Percentiles rank a stretch among this genome's conserved stretches.
phyloP scores from a whole-genome alignment of 2,113 vertebrate species.

The Nycticryphes semicollaris region DNA sequence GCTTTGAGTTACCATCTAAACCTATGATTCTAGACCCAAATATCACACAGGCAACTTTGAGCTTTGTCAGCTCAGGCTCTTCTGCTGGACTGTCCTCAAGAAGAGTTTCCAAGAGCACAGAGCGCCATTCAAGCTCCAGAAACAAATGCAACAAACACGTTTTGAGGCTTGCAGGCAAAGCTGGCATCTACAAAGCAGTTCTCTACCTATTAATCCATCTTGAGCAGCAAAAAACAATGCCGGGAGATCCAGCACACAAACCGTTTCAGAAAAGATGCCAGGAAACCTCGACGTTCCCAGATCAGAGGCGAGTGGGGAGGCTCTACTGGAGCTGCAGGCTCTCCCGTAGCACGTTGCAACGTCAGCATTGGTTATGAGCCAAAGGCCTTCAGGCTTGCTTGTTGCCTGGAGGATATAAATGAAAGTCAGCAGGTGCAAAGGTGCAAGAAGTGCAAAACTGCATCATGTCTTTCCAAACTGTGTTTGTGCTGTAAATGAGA shows the following conservation, averaged over 20 bases:
- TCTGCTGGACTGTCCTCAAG: not conserved
- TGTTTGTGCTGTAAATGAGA: slow-evolving; percentile 2
- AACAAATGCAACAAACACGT: fast-evolving
- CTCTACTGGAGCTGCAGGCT: not conserved
- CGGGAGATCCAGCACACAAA: not conserved
- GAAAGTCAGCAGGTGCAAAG: slow-evolving; percentile 64
- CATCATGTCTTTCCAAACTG: slow-evolving; percentile 9
- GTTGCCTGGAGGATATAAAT: slow-evolving; percentile 64
- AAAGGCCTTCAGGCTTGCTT: slow-evolving; percentile 59
- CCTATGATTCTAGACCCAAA: not conserved
- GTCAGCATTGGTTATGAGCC: slow-evolving; percentile 49
- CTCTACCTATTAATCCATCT: not conserved
- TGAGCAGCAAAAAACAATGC: not conserved
- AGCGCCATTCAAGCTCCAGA: not conserved
- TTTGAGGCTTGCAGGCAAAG: not conserved
- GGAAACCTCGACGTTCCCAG: not conserved
- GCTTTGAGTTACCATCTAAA: not conserved
- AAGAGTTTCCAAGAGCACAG: not conserved
- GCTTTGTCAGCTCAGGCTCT: not conserved
- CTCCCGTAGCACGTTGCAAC: not conserved
- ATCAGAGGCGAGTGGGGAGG: not conserved
- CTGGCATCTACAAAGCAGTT: not conserved
- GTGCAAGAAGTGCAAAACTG: slow-evolving; percentile 51
- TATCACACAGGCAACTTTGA: not conserved
- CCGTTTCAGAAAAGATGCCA: not conserved